Evolutionary conservation across 2,113 vertebrate genomes (phyloP).

Genomic region (Gnathonemus echidnorhynchus): DNA sequence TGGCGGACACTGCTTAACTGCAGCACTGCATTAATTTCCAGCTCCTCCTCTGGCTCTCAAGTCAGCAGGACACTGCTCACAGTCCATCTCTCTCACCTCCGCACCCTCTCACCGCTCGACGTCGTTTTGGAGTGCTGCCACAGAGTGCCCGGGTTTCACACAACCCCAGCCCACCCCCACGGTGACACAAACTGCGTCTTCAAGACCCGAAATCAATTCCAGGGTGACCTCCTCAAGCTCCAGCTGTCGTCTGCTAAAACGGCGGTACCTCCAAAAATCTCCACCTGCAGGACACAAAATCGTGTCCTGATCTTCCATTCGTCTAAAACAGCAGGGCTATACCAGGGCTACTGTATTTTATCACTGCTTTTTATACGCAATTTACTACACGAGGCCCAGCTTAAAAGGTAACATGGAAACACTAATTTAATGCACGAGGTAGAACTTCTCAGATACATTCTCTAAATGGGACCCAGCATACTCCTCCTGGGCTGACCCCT

Average conservation of each 20-base stretch:
- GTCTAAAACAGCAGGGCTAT: background rate
- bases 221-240: constrained; percentile 28
- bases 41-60: background rate
- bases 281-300: constrained; percentile 22
- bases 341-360: background rate
- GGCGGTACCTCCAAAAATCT: constrained; percentile 29
- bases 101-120: no score
- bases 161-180: constrained; percentile 29
- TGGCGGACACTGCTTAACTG: background rate
- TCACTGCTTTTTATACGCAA: constrained; percentile 30
- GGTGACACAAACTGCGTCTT: constrained; percentile 47
- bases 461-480: constrained; percentile 29
- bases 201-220: constrained; percentile 43
- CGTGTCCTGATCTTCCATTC: background rate
- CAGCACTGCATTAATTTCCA: background rate
- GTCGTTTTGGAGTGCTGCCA: no score
- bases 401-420: constrained; percentile 51
- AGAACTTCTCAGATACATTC: constrained; percentile 23
- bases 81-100: no score
- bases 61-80: background rate
- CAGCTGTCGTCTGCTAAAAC: constrained; percentile 40
- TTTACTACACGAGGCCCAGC: constrained; percentile 49
- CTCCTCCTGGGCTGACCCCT: constrained; percentile 13
- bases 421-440: constrained; percentile 40
- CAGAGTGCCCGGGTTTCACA: constrained; percentile 23